These are phyloP conservation scores for Aproaerema taeniolella DNA, from an alignment of 2,888 invertebrate species.

Conservation along the genomic window DNA sequence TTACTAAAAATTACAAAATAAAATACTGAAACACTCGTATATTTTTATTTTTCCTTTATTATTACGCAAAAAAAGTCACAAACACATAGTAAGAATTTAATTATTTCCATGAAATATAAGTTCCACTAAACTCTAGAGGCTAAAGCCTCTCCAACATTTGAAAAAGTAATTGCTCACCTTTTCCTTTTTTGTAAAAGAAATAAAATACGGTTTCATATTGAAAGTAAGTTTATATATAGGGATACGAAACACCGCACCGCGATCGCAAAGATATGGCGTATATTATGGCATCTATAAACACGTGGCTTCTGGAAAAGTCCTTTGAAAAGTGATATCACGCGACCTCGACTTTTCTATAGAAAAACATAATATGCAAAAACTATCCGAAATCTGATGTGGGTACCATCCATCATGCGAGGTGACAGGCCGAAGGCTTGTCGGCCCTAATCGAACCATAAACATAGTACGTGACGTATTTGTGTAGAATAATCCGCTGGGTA, in stretches of 20 bases:
- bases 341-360: constrained; percentile 35
- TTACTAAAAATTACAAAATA: too few species aligned
- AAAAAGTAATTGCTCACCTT: constrained; percentile 9
- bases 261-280: constrained; percentile 3
- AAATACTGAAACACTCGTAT: too few species aligned
- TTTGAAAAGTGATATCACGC: constrained; percentile 23
- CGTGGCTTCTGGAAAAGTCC: constrained; percentile 11
- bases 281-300: constrained; percentile 8
- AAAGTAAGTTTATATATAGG: too few species aligned
- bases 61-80: too few species aligned
- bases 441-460: constrained; percentile 68
- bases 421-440: constrained; percentile 68
- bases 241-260: too few species aligned
- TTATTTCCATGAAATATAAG: neutral
- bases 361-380: constrained; percentile 54
- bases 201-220: too few species aligned
- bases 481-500: neutral
- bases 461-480: constrained; percentile 21
- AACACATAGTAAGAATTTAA: neutral
- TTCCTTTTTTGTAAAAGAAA: neutral
- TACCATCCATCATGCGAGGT: constrained; percentile 61
- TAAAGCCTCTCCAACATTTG: neutral
- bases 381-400: constrained; percentile 64
- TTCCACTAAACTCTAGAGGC: neutral
- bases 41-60: too few species aligned